Base-by-base conservation (phyloP, 2,888 invertebrate species). In the Spisula solida region DNA sequence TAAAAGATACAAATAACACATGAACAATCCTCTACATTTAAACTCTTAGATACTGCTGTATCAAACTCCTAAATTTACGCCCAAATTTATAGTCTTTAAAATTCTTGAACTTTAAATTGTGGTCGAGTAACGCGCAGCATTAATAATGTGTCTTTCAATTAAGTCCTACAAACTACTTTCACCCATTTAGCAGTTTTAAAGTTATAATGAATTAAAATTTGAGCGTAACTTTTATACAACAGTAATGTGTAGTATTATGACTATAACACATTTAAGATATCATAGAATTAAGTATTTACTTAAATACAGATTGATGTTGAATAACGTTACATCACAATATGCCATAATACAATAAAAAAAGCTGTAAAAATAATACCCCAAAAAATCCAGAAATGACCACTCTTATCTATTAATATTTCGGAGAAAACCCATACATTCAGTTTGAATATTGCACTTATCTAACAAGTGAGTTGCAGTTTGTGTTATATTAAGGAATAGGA, bases 1-100 rank as follows among this genome's bases (percentile, higher is more conserved):
- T 16, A 70, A 75, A 70, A 75, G 31, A 29, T 31, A 75, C 75
- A 75, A 75, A 34, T 75, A 31, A 34, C 29, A 75, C 75, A 16
- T 31, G 60, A 75, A 75, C 75, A 75, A 75, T 75, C 75, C 75
- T 75, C n/a, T 14, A 31, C 31, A 12, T 75, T 5, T 34, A 6
- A 75, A 75, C 34, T 10, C 8, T 5, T 34, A 41, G 41, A 2
- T 41, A 41, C 41, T 41, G 41, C 8, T 41, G 2, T 41, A 41
- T 41, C 41, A 41, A 41, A 41, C 41, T 41, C 4, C 8, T 41
- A 41, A 2, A 41, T 5, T 41, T 41, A 41, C 41, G 4, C 41
- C 41, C n/a, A n/a, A n/a, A 41, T 8, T 41, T 41, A 41, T 41
- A 41, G 41, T 41, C 41, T 41, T 41, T 41, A 41, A 2, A 41